Percentiles rank a stretch among this genome's conserved stretches.
phyloP scores from a whole-genome alignment of 2,888 invertebrate species.

The Holacanthella duospinosa region DNA sequence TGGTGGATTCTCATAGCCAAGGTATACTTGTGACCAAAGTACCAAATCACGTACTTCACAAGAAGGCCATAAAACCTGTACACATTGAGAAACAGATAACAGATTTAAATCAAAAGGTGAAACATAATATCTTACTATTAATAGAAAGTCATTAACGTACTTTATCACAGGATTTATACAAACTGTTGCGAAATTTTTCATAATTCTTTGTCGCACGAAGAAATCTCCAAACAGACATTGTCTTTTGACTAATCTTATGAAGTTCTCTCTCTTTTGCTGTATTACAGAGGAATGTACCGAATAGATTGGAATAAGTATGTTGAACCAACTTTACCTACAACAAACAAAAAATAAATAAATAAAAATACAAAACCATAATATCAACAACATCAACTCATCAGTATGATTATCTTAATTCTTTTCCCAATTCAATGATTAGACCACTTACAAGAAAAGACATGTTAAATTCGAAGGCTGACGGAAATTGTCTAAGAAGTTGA shows the following conservation, averaged over 20 bases:
- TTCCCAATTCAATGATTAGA: not conserved
- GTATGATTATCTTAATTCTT: too few species aligned
- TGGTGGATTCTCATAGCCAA: conserved; percentile 46
- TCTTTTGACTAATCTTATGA: conserved; percentile 54
- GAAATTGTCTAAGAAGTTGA: conserved; percentile 77
- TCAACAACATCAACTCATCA: too few species aligned
- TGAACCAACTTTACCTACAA: conserved; percentile 83
- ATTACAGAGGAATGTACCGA: conserved; percentile 94
- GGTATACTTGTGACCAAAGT: conserved; percentile 77
- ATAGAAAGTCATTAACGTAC: conserved; percentile 41
- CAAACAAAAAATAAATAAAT: conserved; percentile 8
- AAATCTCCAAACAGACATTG: conserved; percentile 81
- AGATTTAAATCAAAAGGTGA: not conserved
- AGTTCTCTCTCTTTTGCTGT: conserved; percentile 59
- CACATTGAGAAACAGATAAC: conserved; percentile 10
- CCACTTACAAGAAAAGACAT: conserved; percentile 74
- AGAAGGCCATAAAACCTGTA: conserved; percentile 74
- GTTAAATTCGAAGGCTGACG: conserved; percentile 91
- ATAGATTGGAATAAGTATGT: conserved; percentile 90
- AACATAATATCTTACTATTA: not conserved
- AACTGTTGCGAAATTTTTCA: conserved; percentile 71
- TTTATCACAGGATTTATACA: conserved; percentile 55
- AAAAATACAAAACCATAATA: not conserved
- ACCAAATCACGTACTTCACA: conserved; percentile 70
- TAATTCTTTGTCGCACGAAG: conserved; percentile 49